These are phyloP conservation scores for Andrena marginata DNA, from an alignment of 2,888 invertebrate genomes.

Conservation along the genomic window DNA sequence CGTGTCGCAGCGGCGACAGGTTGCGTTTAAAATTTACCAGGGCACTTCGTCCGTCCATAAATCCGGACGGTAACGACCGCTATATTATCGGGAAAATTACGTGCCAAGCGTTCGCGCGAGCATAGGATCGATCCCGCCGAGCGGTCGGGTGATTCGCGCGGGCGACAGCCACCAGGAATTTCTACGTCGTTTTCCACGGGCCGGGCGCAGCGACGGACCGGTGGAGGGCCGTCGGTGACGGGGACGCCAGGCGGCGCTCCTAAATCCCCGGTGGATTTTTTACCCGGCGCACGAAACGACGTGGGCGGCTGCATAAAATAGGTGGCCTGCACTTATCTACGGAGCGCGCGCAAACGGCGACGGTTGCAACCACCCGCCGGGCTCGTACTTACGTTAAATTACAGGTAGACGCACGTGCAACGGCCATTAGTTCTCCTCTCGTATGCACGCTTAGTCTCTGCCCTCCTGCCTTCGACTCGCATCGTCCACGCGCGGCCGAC, in stretches of 20 bases:
- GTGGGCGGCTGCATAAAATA: slow-evolving; percentile 63
- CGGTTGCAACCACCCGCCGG: slow-evolving; percentile 36
- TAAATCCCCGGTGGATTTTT: slow-evolving; percentile 56
- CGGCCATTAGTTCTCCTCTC: slow-evolving; percentile 64
- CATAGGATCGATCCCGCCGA: neutral
- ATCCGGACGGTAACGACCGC: slow-evolving; percentile 31
- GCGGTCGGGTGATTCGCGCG: slow-evolving; percentile 9
- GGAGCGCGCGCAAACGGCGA: slow-evolving; percentile 33
- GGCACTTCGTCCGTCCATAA: slow-evolving; percentile 6
- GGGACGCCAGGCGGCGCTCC: slow-evolving; percentile 13
- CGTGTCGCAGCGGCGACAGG: slow-evolving; percentile 1
- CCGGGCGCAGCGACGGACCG: neutral
- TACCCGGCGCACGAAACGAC: slow-evolving; percentile 51
- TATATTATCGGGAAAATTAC: slow-evolving; percentile 42
- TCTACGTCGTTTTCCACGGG: neutral
- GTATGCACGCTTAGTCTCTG: slow-evolving; percentile 43
- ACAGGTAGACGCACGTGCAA: slow-evolving; percentile 67
- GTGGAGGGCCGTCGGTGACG: neutral
- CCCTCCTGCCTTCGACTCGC: neutral
- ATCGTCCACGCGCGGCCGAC: slow-evolving; percentile 26
- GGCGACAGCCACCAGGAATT: slow-evolving; percentile 13
- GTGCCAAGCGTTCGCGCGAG: slow-evolving; percentile 33
- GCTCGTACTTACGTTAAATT: slow-evolving; percentile 71
- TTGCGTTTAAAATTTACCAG: slow-evolving; percentile 37
- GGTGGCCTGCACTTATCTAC: slow-evolving; percentile 57